Base-by-base conservation (phyloP, 1,140 invertebrate genomes). In the Drosophila carrolli region DNA sequence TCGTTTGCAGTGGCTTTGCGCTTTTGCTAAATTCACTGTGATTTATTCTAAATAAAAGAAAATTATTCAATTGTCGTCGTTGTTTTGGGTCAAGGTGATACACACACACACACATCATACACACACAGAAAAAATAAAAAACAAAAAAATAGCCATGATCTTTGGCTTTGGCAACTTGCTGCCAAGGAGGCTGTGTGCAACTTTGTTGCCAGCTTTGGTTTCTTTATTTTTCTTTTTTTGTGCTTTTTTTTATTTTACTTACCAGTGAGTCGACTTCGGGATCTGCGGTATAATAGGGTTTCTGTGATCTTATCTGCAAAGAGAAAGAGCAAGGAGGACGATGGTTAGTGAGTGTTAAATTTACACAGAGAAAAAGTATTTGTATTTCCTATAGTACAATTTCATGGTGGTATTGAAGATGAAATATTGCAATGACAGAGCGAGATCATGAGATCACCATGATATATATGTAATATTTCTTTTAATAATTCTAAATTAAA, bases 201-300 rank as follows among this genome's bases (percentile, higher is more conserved):
- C 75, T 72, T 58, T 78, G 82, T 78, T 82, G 82, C 63, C 38
- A 58, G 68, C 48, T 48, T 47, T 57, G 46, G 32, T 38, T 59
- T 79, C 54, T 46, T 63, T 32, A 4, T 7, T 38, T 65, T 55
- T 65, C 2, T 19, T 27, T 66, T 47, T 48, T 54, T 57, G 43
- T n/a, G 27, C 40, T 46, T 68, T 32, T 32, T 29, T 40, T 48
- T 27, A 27, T 56, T 54, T 29, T 94, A 97, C 97, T 98, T 95
- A 99, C 98, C 95, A 99, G 95, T 94, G 97, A 98, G 94, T 99
- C 98, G 93, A 99, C 97, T 96, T 99, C 98, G 91, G 97, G 97
- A 94, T 99, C 98, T 92, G 98, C 97, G 94, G 97, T 97, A 94
- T 99, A 99, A 95, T 98, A 98, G 92, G 97, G 97, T 95, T 98